Percentiles rank a stretch among this genome's conserved stretches.
Evolutionary conservation across 2,113 vertebrate genomes (phyloP).

Genomic region (Paramisgurnus dabryanus): DNA sequence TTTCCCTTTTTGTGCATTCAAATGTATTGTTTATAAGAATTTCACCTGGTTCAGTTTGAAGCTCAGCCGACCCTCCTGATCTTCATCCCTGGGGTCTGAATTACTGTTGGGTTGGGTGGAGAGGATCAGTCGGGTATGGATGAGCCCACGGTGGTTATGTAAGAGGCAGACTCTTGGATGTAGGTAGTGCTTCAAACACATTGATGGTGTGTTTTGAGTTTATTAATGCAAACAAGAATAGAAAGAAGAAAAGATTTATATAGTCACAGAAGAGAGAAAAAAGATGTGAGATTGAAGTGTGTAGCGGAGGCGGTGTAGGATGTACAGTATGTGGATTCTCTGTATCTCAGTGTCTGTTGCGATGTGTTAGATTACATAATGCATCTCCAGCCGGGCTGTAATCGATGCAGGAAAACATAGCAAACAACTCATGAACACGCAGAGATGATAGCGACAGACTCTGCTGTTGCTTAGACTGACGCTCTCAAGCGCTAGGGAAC

Average conservation of each 20-base stretch:
- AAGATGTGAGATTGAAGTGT: conserved; percentile 25
- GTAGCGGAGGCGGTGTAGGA: conserved; percentile 43
- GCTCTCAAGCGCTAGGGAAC: not conserved
- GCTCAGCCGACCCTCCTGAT: not conserved
- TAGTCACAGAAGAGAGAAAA: conserved; percentile 36
- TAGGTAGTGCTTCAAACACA: conserved; percentile 34
- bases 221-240: not conserved
- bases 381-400: conserved; percentile 61
- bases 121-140: conserved; percentile 50
- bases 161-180: conserved; percentile 60
- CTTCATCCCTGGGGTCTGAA: conserved; percentile 40
- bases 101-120: conserved; percentile 48
- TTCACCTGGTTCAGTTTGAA: not conserved
- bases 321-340: conserved; percentile 44
- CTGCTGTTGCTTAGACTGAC: conserved; percentile 4
- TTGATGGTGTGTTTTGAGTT: not conserved
- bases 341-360: conserved; percentile 34
- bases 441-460: not conserved
- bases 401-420: conserved; percentile 52
- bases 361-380: conserved; percentile 64
- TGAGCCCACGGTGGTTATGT: conserved; percentile 59
- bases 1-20: no score
- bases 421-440: conserved; percentile 13
- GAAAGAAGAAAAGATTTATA: conserved; percentile 37
- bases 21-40: not conserved